Conservation (phyloP, 2,888 invertebrate genomes). For the Drosophila fungiperda region DNA sequence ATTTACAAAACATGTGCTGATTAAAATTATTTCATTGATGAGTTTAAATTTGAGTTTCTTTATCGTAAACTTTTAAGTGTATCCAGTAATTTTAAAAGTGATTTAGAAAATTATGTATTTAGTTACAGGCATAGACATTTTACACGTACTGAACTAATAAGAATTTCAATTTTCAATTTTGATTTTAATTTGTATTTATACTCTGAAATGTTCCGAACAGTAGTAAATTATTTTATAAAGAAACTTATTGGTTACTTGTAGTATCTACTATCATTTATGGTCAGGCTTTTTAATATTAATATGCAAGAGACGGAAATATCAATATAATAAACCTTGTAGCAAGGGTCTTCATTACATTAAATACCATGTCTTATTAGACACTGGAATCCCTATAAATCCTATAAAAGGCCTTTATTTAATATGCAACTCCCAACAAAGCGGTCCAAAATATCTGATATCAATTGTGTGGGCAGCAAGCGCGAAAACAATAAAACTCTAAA, state of each 20-base stretch:
- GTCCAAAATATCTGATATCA: neutral
- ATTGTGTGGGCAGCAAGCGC: slow-evolving; percentile 24
- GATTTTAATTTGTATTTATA: neutral
- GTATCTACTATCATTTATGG: neutral
- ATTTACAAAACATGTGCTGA: neutral
- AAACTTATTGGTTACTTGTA: neutral
- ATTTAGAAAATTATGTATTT: neutral
- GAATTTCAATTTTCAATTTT: too few relatives aligned
- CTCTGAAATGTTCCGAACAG: neutral
- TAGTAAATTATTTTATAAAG: too few relatives aligned
- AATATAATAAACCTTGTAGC: neutral
- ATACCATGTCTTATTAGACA: neutral
- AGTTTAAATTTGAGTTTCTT: neutral
- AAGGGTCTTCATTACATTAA: neutral
- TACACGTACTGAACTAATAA: neutral
- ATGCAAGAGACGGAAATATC: neutral
- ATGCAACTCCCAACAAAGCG: neutral
- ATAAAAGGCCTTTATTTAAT: neutral
- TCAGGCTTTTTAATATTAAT: neutral
- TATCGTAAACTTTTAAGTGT: too few relatives aligned
- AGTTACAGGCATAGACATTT: neutral
- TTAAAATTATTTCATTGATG: neutral
- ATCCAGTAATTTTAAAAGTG: neutral
- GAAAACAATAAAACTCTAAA: slow-evolving; percentile 19
- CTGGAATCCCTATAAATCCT: neutral